A percentile compares a stretch with the other conserved stretches of the same genome.
Conservation (phyloP, 2,797 vertebrate species). For the Tamandua tetradactyla region DNA sequence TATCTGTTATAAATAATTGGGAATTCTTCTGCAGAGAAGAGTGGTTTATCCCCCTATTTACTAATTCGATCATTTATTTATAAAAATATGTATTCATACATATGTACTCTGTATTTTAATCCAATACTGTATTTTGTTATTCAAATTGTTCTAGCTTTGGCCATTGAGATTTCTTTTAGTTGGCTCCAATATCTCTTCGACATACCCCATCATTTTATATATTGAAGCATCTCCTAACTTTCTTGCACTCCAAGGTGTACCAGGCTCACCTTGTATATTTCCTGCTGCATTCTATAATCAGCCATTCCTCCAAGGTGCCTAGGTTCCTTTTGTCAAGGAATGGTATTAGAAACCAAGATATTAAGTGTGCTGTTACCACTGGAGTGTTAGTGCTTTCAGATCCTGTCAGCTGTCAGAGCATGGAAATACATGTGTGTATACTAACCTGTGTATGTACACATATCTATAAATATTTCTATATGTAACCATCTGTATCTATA, state of each 20-base stretch:
- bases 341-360: not conserved
- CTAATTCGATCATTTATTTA: not conserved
- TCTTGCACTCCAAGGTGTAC: too few species aligned
- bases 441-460: too few species aligned
- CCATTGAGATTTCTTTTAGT: not conserved
- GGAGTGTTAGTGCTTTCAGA: too few species aligned
- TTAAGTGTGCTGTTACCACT: not conserved
- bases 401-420: too few species aligned
- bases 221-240: not conserved
- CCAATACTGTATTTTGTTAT: not conserved
- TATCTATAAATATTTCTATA: too few species aligned
- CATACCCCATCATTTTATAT: not conserved
- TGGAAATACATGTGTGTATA: too few species aligned
- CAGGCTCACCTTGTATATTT: not conserved
- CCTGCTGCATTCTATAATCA: not conserved
- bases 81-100: not conserved
- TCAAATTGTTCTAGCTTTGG: not conserved
- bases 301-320: not conserved
- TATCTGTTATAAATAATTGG: not conserved
- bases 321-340: too few species aligned
- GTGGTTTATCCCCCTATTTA: not conserved
- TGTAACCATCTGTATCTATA: too few species aligned
- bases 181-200: not conserved
- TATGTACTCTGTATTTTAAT: slow-evolving; percentile 11
- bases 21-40: not conserved